These are phyloP conservation scores for Puma concolor DNA, from an alignment of 2,113 vertebrate genomes.

Conservation along the genomic window DNA sequence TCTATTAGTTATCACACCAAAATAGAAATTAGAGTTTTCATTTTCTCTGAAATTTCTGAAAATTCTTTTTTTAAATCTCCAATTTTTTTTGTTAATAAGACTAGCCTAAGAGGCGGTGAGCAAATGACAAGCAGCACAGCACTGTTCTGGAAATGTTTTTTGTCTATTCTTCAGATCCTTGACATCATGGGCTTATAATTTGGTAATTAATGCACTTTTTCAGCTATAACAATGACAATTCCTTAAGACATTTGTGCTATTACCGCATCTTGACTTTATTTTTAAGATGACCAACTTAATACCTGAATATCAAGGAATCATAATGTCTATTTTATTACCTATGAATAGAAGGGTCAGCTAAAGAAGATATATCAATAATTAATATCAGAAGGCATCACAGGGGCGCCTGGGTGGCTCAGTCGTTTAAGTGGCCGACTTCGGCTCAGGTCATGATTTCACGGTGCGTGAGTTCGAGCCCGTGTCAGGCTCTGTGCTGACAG, in stretches of 20 bases:
- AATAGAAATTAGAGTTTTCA: neutral
- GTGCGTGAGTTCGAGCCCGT: too few species aligned
- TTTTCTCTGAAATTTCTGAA: constrained; percentile 14
- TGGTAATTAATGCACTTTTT: neutral
- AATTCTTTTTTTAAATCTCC: constrained; percentile 10
- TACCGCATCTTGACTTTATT: neutral
- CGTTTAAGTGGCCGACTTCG: too few species aligned
- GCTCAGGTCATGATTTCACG: too few species aligned
- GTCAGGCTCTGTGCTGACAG: too few species aligned
- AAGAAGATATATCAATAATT: neutral
- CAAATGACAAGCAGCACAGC: neutral
- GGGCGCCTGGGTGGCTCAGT: too few species aligned
- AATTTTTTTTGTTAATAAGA: neutral
- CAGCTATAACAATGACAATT: neutral
- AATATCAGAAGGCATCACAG: neutral
- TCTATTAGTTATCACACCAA: neutral
- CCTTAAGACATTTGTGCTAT: neutral
- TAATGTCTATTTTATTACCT: neutral
- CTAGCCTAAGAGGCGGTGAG: neutral
- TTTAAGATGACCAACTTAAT: neutral
- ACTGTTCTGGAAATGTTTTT: neutral
- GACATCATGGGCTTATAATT: neutral
- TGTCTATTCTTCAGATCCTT: neutral
- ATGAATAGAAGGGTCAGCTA: neutral
- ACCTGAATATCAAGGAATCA: neutral